These are phyloP conservation scores for Tyrophagus putrescentiae DNA, from an alignment of 1,140 invertebrate species.

Conservation along the genomic window DNA sequence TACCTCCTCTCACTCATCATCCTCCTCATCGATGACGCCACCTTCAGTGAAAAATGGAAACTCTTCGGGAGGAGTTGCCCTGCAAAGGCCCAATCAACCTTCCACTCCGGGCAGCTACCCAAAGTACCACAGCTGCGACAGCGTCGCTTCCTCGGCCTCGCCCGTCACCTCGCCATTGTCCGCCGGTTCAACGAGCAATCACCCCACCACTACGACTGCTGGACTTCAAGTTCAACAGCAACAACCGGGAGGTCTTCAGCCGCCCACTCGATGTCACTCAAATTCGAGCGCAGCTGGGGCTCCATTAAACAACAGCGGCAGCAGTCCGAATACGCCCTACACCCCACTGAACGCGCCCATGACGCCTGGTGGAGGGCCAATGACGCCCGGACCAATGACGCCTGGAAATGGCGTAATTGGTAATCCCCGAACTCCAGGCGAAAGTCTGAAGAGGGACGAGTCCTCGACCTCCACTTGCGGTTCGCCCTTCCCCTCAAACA, in stretches of 20 bases:
- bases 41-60: background rate
- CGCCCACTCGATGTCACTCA: background rate
- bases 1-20: background rate
- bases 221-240: too few relatives aligned
- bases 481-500: background rate
- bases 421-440: background rate
- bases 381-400: conserved; percentile 5
- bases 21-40: conserved; percentile 9
- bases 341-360: background rate
- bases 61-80: background rate
- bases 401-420: conserved; percentile 2
- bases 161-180: conserved; percentile 3
- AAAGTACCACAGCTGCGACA: background rate
- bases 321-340: background rate
- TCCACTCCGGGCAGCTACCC: background rate
- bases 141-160: background rate
- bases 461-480: background rate
- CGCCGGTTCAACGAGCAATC: too few relatives aligned
- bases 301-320: too few relatives aligned
- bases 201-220: too few relatives aligned
- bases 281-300: background rate
- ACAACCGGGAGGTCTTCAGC: too few relatives aligned
- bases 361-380: background rate
- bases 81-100: background rate
- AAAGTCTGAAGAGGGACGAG: background rate